Base-by-base conservation (phyloP, 2,888 invertebrate genomes). In the Nomada fucata region DNA sequence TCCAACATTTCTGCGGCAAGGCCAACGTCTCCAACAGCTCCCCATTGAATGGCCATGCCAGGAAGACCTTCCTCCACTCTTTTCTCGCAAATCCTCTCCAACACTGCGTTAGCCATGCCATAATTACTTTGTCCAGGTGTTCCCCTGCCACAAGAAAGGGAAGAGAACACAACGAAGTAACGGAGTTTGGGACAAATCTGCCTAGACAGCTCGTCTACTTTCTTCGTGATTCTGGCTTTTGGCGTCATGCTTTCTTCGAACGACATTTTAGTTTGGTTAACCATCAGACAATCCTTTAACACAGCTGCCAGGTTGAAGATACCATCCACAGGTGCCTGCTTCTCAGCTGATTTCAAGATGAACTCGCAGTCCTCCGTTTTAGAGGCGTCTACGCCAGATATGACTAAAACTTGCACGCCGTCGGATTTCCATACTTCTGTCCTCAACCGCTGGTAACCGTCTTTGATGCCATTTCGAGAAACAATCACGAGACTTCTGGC, bases 381-480 rank as follows among this genome's bases (percentile, higher is more conserved):
- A 0, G 96, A 96, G 10, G 97, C 95, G 92, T 98, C 97, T 15
- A 87, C 94, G 83, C 95, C 95, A 0, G 95, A 96, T 1, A 96
- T 96, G 0, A 98, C 95, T 26, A 95, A 91, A 0, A 98, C 94
- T 2, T 95, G 94, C 0, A 96, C 96, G 0, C 97, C 97, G 86
- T 97, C 97, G 0, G 94, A 94, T 75, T 95, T 94, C 97, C 97
- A 98, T 0, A 96, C 13, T 87, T 89, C 77, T 11, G 97, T 94
- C 85, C 97, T 95, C 67, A 96, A 95, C 0, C 95, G 94, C 93
- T 98, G 98, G 93, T 98, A 98, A 42, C 98, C 97, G 73, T 96
- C 97, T 61, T 95, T 95, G 47, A 98, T 93, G 1, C 98, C 98
- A 26, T 95, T 95, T 78, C 98, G 95, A 0, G 98, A 98, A 0